phyloP scores from a whole-genome alignment of 2,888 invertebrate genomes.

The Coelopa pilipes region DNA sequence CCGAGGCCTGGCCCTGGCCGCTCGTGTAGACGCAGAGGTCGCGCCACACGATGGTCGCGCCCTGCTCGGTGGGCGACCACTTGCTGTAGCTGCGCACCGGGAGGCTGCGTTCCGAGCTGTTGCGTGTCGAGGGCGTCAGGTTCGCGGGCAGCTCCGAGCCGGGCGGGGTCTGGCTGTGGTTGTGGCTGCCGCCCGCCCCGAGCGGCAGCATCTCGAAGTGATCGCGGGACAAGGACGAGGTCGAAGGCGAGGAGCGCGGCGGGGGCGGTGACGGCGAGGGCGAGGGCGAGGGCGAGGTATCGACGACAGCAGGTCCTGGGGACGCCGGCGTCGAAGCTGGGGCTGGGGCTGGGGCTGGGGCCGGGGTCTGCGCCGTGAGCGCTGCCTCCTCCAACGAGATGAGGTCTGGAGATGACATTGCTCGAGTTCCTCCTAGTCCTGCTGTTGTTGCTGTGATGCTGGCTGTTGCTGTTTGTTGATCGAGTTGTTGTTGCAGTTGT shows the following conservation, averaged over 20 bases:
- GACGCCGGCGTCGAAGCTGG: constrained; percentile 10
- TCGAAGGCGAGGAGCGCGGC: constrained; percentile 42
- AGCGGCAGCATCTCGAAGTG: constrained; percentile 33
- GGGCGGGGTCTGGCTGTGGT: not conserved
- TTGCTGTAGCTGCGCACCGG: constrained; percentile 68
- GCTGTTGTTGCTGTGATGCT: too few species aligned
- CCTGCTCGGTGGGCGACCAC: constrained; percentile 72
- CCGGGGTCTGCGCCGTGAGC: not conserved
- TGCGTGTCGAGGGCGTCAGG: constrained; percentile 52
- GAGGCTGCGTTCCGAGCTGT: constrained; percentile 62
- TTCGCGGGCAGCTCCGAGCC: not conserved
- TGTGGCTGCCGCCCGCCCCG: not conserved
- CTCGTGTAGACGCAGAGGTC: constrained; percentile 79
- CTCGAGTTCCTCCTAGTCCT: not conserved
- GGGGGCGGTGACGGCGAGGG: constrained; percentile 40
- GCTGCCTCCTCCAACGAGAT: constrained; percentile 31
- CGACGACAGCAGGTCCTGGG: constrained; percentile 26
- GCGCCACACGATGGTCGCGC: constrained; percentile 81
- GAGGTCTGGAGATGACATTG: constrained; percentile 41
- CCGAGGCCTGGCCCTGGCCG: constrained; percentile 38
- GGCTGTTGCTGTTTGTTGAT: not conserved
- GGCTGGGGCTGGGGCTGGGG: too few species aligned
- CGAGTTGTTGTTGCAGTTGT: constrained; percentile 13
- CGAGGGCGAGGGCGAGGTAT: constrained; percentile 17
- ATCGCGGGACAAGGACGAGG: constrained; percentile 17